Evolutionary conservation across 2,113 vertebrate species (phyloP), one percentile per base, ranked within the genome.

Genomic region (Chunga burmeisteri): DNA sequence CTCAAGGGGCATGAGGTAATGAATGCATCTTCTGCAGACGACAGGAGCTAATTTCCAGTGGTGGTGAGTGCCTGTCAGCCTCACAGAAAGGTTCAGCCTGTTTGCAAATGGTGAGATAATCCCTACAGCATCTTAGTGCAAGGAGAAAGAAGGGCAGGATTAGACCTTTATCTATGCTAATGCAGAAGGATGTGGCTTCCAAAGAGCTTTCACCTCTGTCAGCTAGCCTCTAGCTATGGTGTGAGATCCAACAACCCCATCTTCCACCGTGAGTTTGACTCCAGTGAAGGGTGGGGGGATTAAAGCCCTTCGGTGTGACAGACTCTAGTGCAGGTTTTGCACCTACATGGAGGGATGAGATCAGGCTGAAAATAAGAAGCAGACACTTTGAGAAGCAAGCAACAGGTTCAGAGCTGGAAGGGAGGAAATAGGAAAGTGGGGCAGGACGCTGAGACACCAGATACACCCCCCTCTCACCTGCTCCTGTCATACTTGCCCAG

Each of bases 11-110:
- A 22, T 7, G 30, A 84, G 66, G 92, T 59, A 72, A 94, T 81
- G 92, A 92, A 79, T 63, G 56, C 29, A 44, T 72, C 52, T 81
- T 75, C 66, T 95, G 73, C 61, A 94, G 70, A 40, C 47, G 71
- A 22, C 21, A 5, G 65, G 42, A 90, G 78, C 44, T 90, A 32
- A 47, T 87, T 87, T 79, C 78, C 73, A 67, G 77, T 8, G 29
- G 52, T 14, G 1, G 17, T 0, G 1, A 75, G 85, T 0, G 38
- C 67, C 36, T 67, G 75, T 67, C 71, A 89, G 58, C 71, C 81
- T 68, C 1, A 0, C 56, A 30, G 65, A 58, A 65, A 84, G 29
- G 36, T 23, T 92, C 86, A 67, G 83, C 27, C 30, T 56, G 16
- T 23, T 91, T n/a, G 78, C 88, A 79, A 92, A 47, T 3, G 38